Evolutionary conservation across 2,888 invertebrate species (phyloP), one percentile per base, ranked within the genome.

Genomic region (Heteropelma amictum): DNA sequence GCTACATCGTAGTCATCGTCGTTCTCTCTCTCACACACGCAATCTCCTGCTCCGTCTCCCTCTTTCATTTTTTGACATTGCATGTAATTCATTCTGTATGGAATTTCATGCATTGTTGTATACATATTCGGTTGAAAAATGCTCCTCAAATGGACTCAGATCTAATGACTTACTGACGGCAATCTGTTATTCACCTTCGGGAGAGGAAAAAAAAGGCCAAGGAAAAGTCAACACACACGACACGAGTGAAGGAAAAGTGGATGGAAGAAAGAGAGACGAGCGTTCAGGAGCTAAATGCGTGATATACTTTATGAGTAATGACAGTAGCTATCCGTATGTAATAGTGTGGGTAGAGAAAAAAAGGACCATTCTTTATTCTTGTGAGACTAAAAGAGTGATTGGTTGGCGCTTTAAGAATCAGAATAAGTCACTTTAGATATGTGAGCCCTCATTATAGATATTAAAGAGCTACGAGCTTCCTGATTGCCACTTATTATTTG

Each of bases 121-220:
- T 38, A 30, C 38, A 64, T 56, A 7, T 42, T 64, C 64, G 45
- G 70, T 70, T 70, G 42, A 53, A 65, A 33, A 74, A 70, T 74
- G 60, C 58, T 49, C 60, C 69, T 74, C 60, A 69, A 64, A 58
- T 69, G 64, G 74, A 74, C 70, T 70, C 53, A 47, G 53, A 53
- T 49, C 45, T 69, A 69, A 73, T 74, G 69, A 58, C 73, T 74
- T 64, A 60, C 60, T 53, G 64, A 63, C 53, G 54, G 40, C 61
- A 54, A 19, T 19, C 54, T 19, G 2, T 26, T 17, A 45, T 23
- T 10, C 14, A 10, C 10, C 1, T 26, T 40, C 17, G 21, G 12
- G 35, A 51, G 40, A 5, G 47, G 14, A 21, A 51, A 28, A 10
- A n/a, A 23, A 69, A 45, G 4, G 23, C 10, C 45, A 35, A 54